A percentile compares a stretch with the other conserved stretches of the same genome.
Evolutionary conservation across 1,140 invertebrate genomes (phyloP).

Genomic region (Colletes latitarsis): DNA sequence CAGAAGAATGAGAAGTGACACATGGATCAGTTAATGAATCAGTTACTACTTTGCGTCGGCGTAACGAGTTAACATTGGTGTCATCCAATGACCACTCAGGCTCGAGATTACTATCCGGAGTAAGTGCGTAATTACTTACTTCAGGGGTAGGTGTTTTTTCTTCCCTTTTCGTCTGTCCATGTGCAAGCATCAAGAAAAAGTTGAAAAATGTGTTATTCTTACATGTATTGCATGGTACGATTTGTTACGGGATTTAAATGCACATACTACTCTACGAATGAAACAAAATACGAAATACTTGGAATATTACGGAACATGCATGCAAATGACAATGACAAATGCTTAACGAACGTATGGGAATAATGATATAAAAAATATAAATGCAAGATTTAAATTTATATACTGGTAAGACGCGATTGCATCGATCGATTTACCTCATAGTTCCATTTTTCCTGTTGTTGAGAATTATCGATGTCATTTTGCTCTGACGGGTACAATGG

Average conservation of each 20-base stretch:
- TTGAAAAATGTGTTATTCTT: slow-evolving; percentile 42
- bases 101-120: slow-evolving; percentile 65
- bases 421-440: slow-evolving; percentile 74
- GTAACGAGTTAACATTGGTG: slow-evolving; percentile 65
- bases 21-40: slow-evolving; percentile 39
- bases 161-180: slow-evolving; percentile 80
- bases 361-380: slow-evolving; percentile 19
- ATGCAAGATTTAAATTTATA: background rate
- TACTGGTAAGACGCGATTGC: background rate
- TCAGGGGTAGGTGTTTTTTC: slow-evolving; percentile 78
- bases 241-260: background rate
- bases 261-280: background rate
- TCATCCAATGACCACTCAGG: slow-evolving; percentile 51
- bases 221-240: background rate
- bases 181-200: slow-evolving; percentile 75
- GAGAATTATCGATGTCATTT: slow-evolving; percentile 64
- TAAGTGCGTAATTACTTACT: slow-evolving; percentile 81
- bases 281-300: background rate
- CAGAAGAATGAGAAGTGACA: slow-evolving; percentile 5
- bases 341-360: background rate
- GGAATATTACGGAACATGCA: background rate
- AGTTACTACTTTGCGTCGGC: slow-evolving; percentile 73
- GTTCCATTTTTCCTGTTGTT: slow-evolving; percentile 75
- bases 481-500: slow-evolving; percentile 63
- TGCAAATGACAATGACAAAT: background rate